Evolutionary conservation across 2,888 invertebrate genomes (phyloP).

Genomic region (Agrochola lota): DNA sequence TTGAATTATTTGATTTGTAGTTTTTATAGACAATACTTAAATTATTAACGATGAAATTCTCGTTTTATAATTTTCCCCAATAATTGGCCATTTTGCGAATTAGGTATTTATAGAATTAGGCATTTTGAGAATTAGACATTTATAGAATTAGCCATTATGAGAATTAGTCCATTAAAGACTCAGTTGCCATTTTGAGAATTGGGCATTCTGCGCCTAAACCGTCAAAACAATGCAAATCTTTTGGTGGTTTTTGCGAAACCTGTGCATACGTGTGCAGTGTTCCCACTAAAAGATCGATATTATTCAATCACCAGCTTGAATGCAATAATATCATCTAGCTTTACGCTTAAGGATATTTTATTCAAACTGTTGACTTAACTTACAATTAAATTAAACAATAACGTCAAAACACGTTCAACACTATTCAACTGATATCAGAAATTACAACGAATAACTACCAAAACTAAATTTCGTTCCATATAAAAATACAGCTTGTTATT

Average conservation of each 20-base stretch:
- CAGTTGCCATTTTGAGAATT: no score
- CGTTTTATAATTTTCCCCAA: no score
- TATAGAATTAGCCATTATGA: no score
- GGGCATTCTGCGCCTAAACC: no score
- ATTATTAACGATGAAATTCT: no score
- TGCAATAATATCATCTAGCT: background rate
- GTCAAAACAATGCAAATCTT: background rate
- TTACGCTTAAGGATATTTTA: background rate
- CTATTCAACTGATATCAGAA: background rate
- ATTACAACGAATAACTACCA: background rate
- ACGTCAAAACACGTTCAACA: slow-evolving; percentile 2
- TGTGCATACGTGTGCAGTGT: background rate
- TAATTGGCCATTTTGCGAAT: no score
- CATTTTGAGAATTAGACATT: no score
- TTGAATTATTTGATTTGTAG: no score
- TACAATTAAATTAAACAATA: background rate
- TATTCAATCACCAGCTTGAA: background rate
- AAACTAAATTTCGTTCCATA: slow-evolving; percentile 4
- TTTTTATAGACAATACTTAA: no score
- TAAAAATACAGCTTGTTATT: slow-evolving; percentile 26
- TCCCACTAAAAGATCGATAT: background rate
- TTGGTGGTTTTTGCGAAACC: background rate
- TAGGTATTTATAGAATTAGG: no score
- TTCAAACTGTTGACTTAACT: background rate
- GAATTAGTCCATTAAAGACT: no score